Percentiles rank a stretch among this genome's conserved stretches.
Evolutionary conservation across 2,113 vertebrate species (phyloP).

Genomic region (Peromyscus polionotus): DNA sequence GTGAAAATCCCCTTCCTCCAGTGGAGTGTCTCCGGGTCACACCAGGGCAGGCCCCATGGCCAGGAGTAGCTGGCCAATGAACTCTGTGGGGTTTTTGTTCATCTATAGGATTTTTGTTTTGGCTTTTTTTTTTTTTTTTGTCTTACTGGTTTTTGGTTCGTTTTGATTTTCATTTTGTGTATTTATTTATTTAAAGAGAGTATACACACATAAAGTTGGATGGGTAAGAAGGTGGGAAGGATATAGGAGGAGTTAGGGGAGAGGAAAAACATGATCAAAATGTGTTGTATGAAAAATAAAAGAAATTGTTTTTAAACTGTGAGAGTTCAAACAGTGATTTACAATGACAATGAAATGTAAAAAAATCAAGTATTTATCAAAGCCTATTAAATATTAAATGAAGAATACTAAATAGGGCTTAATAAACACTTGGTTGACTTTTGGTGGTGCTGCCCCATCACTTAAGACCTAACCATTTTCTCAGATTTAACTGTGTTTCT

Average conservation of each 20-base stretch:
- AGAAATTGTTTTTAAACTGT: neutral
- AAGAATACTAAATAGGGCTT: constrained; percentile 37
- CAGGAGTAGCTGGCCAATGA: neutral
- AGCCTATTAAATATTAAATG: neutral
- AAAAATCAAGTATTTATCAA: constrained; percentile 26
- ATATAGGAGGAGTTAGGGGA: neutral
- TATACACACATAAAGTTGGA: neutral
- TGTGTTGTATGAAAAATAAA: neutral
- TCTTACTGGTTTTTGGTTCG: neutral
- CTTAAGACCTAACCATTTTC: constrained; percentile 30
- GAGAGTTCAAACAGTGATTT: constrained; percentile 23
- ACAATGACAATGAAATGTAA: neutral
- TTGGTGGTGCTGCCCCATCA: neutral
- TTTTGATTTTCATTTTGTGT: neutral
- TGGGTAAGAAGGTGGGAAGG: neutral
- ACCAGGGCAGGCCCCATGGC: neutral
- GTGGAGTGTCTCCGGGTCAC: neutral
- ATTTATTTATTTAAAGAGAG: neutral
- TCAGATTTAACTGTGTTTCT: constrained; percentile 51
- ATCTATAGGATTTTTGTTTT: neutral
- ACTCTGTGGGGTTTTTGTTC: neutral
- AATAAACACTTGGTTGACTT: constrained; percentile 47
- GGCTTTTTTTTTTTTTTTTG: neutral
- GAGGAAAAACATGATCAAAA: neutral
- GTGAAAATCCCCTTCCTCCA: neutral